These are phyloP conservation scores for Hybognathus amarus DNA, from an alignment of 2,797 vertebrate species.

Conservation along the genomic window DNA sequence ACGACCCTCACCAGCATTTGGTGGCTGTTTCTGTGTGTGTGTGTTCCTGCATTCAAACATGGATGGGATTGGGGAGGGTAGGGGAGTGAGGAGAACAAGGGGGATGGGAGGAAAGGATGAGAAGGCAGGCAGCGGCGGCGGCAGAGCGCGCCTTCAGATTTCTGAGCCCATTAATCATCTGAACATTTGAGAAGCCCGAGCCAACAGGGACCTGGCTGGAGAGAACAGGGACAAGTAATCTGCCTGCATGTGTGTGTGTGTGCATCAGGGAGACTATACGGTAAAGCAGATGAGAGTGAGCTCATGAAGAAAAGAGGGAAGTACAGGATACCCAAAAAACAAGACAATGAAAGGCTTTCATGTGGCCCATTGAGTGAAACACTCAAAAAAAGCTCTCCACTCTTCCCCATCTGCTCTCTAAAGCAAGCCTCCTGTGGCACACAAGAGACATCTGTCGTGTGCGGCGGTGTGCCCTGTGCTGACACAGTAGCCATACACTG, in stretches of 20 bases:
- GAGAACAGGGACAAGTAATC: slow-evolving; percentile 60
- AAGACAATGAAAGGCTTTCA: slow-evolving; percentile 39
- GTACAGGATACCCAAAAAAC: slow-evolving; percentile 26
- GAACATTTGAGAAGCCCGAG: slow-evolving; percentile 55
- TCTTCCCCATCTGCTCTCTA: slow-evolving; percentile 53
- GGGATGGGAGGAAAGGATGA: slow-evolving; percentile 52
- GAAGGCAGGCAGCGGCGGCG: slow-evolving; percentile 12
- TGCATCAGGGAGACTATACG: neutral
- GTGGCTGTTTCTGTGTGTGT: neutral
- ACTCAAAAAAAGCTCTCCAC: slow-evolving; percentile 43
- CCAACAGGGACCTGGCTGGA: slow-evolving; percentile 60
- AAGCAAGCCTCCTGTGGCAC: slow-evolving; percentile 34
- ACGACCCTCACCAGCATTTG: slow-evolving; percentile 57
- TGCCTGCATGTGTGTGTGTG: slow-evolving; percentile 33
- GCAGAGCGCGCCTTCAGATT: slow-evolving; percentile 53
- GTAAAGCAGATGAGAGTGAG: slow-evolving; percentile 25
- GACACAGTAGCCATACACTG: slow-evolving; percentile 54
- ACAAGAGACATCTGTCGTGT: slow-evolving; percentile 50
- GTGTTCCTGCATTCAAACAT: slow-evolving; percentile 37
- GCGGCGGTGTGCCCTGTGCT: slow-evolving; percentile 30
- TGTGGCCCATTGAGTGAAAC: slow-evolving; percentile 39
- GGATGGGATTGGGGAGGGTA: slow-evolving; percentile 55
- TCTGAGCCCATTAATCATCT: slow-evolving; percentile 71
- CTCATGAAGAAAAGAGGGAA: slow-evolving; percentile 40
- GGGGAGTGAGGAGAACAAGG: slow-evolving; percentile 22